Evolutionary conservation across 2,888 invertebrate species (phyloP), one percentile per base, ranked within the genome.

Genomic region (Epinotia nisella): DNA sequence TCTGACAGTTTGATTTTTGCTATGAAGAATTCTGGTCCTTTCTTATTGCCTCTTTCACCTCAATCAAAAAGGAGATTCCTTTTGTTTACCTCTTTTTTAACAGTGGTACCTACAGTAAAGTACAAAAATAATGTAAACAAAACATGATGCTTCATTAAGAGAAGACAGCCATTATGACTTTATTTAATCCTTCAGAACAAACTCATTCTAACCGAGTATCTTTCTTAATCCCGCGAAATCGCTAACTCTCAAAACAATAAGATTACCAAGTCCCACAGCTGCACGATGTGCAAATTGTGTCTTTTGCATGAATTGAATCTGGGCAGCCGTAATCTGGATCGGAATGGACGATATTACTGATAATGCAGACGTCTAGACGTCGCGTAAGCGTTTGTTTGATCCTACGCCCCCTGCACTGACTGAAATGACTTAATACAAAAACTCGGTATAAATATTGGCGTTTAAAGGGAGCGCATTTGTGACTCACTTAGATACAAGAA

Each of bases 341-440:
- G 61, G 15, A 29, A 41, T 41, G 64, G 56, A 71, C 64, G 62
- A 58, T 68, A 62, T 68, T 62, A 56, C 39, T 61, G 49, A 64
- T 62, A 62, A 73, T 64, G 21, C 24, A 68, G 68, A 73, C 68
- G 72, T 73, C 72, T 73, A 73, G 72, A 73, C 72, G 49, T 41
- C 62, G 29, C 15, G 51, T 51, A 53, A 73, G 72, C 72, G 51
- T 59, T 59, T 70, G 55, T 24, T 51, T 67, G 67, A 67, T 51
- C 24, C 10, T 21, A 21, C 53, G 53, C 60, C 66, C 53, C 39
- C n/a, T 29, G n/a, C 56, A 29, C 24, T 15, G 17, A 13, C 19
- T 51, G 17, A 17, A 11, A 51, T 64, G 24, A 51, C 49, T 29
- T 45, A 45, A 49, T 49, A 49, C 49, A 49, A 49, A 49, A 49